Percentiles rank a stretch among this genome's conserved stretches.
phyloP scores from a whole-genome alignment of 2,797 vertebrate species.

The Peromyscus eremicus region DNA sequence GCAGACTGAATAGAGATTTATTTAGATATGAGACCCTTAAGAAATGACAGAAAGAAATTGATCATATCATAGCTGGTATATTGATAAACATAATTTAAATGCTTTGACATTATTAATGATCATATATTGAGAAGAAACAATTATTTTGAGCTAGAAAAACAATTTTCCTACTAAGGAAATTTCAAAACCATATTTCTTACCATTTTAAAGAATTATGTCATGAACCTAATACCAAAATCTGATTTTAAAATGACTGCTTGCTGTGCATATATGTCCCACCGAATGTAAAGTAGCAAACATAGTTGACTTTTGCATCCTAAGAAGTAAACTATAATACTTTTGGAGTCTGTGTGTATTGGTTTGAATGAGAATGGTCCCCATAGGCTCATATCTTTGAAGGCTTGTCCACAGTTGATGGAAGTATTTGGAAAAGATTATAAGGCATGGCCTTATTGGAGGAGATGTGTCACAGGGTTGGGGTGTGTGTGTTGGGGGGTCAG shows the following conservation, averaged over 20 bases:
- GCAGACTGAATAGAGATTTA: not conserved
- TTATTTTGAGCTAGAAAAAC: slow-evolving; percentile 24
- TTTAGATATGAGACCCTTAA: slow-evolving; percentile 21
- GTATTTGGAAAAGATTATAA: not conserved
- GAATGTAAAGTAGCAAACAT: not conserved
- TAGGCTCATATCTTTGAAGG: not conserved
- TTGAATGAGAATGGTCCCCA: not conserved
- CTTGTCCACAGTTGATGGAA: not conserved
- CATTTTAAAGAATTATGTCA: not conserved
- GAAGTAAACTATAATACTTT: not conserved
- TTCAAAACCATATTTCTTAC: not conserved
- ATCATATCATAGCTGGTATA: not conserved
- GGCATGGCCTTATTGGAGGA: not conserved
- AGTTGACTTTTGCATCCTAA: not conserved
- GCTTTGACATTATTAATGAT: not conserved
- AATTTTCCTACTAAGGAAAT: slow-evolving; percentile 20
- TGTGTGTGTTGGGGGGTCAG: not conserved
- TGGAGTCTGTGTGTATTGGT: not conserved
- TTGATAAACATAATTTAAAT: slow-evolving; percentile 38
- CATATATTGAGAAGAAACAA: not conserved
- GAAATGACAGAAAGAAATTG: not conserved
- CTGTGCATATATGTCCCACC: not conserved
- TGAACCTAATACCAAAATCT: slow-evolving; percentile 3
- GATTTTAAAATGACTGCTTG: slow-evolving; percentile 24
- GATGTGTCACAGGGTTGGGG: not conserved